phyloP scores from a whole-genome alignment of 2,113 vertebrate genomes.

The Mormyrus lacerda region DNA sequence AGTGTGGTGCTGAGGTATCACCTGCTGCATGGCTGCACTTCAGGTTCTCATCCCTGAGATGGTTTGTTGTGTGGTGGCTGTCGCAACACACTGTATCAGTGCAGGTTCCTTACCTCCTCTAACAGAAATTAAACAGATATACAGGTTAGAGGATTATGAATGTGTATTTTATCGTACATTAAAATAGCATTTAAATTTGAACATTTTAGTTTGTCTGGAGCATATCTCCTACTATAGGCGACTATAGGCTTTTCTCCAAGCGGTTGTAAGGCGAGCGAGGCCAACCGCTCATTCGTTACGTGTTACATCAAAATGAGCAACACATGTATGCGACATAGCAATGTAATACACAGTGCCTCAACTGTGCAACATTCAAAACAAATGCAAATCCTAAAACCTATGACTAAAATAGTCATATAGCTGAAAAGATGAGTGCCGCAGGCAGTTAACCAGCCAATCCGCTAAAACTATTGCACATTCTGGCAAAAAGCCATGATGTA shows the following conservation, averaged over 20 bases:
- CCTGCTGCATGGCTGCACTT: too few species aligned
- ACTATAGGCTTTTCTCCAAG: background rate
- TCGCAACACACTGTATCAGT: too few species aligned
- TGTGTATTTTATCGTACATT: background rate
- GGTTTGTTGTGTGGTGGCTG: too few species aligned
- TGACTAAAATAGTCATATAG: background rate
- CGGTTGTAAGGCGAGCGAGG: background rate
- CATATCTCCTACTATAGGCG: background rate
- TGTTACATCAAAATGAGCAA: background rate
- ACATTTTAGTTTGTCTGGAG: background rate
- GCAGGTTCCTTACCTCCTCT: background rate
- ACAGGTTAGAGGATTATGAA: background rate
- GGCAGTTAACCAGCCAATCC: background rate
- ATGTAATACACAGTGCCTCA: background rate
- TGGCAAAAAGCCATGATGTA: background rate
- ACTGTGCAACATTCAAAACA: background rate
- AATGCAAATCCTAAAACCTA: background rate
- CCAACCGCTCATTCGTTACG: background rate
- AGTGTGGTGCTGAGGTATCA: too few species aligned
- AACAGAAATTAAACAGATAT: background rate
- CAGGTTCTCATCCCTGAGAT: too few species aligned
- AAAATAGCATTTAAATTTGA: background rate
- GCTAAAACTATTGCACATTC: background rate
- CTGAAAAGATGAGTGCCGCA: background rate
- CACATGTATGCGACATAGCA: background rate